Evolutionary conservation across 2,113 vertebrate species (phyloP), one percentile per base, ranked within the genome.

Genomic region (Aspidoscelis tigris): DNA sequence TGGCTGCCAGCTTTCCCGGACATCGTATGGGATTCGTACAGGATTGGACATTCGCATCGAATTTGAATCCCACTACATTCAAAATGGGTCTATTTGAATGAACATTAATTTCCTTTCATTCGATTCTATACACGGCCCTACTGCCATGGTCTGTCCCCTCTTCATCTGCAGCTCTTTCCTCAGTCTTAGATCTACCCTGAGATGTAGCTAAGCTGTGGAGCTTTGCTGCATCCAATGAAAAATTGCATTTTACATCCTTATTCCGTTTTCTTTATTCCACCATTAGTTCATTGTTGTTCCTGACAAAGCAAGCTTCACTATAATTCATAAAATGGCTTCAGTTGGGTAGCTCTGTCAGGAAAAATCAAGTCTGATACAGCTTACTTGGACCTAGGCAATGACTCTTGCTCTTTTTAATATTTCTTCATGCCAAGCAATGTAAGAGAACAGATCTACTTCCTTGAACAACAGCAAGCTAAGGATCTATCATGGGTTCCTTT

Each of bases 381-480:
- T 44, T 73, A 66, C 70, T 66, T 22, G 55, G 24, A 71, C 18
- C 44, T 1, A 73, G 58, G 2, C 7, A 1, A 55, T 39, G 66
- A 44, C 71, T 33, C 33, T 41, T 6, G 16, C 22, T 20, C 69
- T 85, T 64, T 47, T n/a, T 61, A 61, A 7, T 21, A 65, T 74
- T 53, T 2, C 22, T 73, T 85, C 83, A 73, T 85, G 12, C 2
- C 21, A 1, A 24, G 3, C 16, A 7, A 55, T 21, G 43, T 11
- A 4, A 0, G 2, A 12, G 22, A 20, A 16, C 14, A 14, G 41
- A 12, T 68, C 3, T 39, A n/a, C 0, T 0, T 47, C 1, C 0
- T 76, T 18, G 44, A 47, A 1, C 39, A 2, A 43, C 18, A 0
- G 22, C 1, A 43, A 7, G 47, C 8, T 18, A 33, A 44, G 41